Percentiles rank a stretch among this genome's conserved stretches.
These are phyloP conservation scores for Leptopilina clavipes DNA, from an alignment of 1,140 invertebrate genomes.

Conservation along the genomic window DNA sequence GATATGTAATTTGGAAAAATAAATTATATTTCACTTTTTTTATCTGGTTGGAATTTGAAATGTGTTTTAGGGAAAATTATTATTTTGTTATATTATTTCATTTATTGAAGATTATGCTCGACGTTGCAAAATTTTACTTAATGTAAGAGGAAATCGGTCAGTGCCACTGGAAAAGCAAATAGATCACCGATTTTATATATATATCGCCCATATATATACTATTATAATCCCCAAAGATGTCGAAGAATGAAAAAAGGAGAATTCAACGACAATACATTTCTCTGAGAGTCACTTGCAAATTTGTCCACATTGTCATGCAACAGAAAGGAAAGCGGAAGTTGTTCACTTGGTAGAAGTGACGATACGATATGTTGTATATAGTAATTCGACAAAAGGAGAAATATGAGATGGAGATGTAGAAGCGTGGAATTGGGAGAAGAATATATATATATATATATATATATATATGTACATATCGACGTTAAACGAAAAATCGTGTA, in stretches of 20 bases:
- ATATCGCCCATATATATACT: too few relatives aligned
- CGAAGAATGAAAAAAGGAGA: neutral
- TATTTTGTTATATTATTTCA: too few relatives aligned
- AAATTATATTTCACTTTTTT: too few relatives aligned
- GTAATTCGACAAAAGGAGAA: conserved; percentile 39
- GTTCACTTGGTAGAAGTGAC: conserved; percentile 72
- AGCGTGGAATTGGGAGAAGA: conserved; percentile 43
- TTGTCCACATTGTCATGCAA: conserved; percentile 68
- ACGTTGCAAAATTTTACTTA: too few relatives aligned
- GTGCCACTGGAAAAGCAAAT: too few relatives aligned
- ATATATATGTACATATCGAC: conserved; percentile 43
- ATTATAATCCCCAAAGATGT: neutral
- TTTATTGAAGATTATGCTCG: too few relatives aligned
- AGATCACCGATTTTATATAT: too few relatives aligned
- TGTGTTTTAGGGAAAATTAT: too few relatives aligned
- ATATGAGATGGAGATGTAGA: conserved; percentile 20
- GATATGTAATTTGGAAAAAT: too few relatives aligned
- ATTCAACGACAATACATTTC: conserved; percentile 39
- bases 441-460: conserved; percentile 23
- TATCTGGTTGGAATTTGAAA: too few relatives aligned
- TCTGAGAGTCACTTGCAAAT: conserved; percentile 68
- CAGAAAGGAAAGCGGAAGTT: conserved; percentile 68
- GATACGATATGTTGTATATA: conserved; percentile 65
- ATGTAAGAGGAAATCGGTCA: too few relatives aligned
- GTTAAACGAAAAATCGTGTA: conserved; percentile 67